Percentiles rank a stretch among this genome's conserved stretches.
These are phyloP conservation scores for Drosophila maculinotata DNA, from an alignment of 2,888 invertebrate genomes.

Conservation along the genomic window DNA sequence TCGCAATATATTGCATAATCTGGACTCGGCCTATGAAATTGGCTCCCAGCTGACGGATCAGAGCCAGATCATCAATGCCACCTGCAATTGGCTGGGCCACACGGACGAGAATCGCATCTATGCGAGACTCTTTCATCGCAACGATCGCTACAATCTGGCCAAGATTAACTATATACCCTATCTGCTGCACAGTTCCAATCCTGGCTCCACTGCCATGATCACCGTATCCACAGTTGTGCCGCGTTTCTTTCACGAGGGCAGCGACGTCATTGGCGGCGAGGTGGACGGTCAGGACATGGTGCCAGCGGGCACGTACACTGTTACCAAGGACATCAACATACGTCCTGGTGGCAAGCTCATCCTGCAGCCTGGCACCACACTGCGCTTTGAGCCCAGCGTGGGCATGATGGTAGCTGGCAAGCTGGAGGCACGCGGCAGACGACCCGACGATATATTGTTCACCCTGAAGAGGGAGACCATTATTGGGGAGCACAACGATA, in stretches of 20 bases:
- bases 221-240: slow-evolving; percentile 92
- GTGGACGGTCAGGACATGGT: slow-evolving; percentile 95
- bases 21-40: slow-evolving; percentile 95
- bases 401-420: slow-evolving; percentile 98
- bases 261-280: slow-evolving; percentile 93
- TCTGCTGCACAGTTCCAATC: slow-evolving; percentile 94
- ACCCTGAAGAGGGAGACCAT: slow-evolving; percentile 91
- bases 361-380: slow-evolving; percentile 93
- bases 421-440: slow-evolving; percentile 92
- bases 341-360: slow-evolving; percentile 96
- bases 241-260: slow-evolving; percentile 89
- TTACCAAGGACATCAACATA: slow-evolving; percentile 97
- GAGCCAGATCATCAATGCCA: slow-evolving; percentile 96
- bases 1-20: slow-evolving; percentile 96
- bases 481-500: slow-evolving; percentile 88
- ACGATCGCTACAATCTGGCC: slow-evolving; percentile 97
- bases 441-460: slow-evolving; percentile 92
- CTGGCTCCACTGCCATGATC: slow-evolving; percentile 93
- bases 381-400: slow-evolving; percentile 96
- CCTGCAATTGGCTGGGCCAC: slow-evolving; percentile 96
- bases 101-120: slow-evolving; percentile 91
- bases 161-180: slow-evolving; percentile 96
- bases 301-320: slow-evolving; percentile 94
- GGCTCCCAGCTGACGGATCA: slow-evolving; percentile 98
- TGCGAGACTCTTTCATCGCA: slow-evolving; percentile 91